Conservation (phyloP, 2,888 invertebrate genomes). For the Electrophaes corylata region DNA sequence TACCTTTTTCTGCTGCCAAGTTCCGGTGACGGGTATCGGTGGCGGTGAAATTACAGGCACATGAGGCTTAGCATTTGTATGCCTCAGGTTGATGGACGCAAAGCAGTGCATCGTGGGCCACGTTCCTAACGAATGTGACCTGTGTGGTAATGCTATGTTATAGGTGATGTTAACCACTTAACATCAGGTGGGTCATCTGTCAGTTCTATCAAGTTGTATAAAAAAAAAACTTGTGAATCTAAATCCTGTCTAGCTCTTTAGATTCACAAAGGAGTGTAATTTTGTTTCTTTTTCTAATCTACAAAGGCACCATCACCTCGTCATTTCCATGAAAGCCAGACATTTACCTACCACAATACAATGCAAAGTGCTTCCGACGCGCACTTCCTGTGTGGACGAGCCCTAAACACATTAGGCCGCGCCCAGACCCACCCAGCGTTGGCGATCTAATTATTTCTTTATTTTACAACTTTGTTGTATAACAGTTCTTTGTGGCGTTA, state of each 20-base stretch:
- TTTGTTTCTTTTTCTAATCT: conserved; percentile 9
- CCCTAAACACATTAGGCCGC: conserved; percentile 59
- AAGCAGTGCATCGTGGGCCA: no score
- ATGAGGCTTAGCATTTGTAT: no score
- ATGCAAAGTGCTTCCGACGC: conserved; percentile 52
- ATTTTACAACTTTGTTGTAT: conserved; percentile 30
- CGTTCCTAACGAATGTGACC: no score
- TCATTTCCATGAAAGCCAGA: conserved; percentile 29
- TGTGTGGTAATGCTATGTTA: no score
- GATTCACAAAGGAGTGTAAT: conserved; percentile 1
- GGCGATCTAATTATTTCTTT: conserved; percentile 56
- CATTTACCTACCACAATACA: conserved; percentile 37
- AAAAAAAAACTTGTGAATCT: no score
- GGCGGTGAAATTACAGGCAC: no score
- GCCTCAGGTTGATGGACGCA: no score
- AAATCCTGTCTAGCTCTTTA: background rate
- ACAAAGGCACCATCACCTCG: conserved; percentile 15
- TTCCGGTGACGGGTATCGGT: background rate
- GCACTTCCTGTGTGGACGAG: conserved; percentile 44
- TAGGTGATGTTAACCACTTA: no score
- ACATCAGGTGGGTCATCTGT: no score
- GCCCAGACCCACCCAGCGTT: conserved; percentile 49
- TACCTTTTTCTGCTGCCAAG: background rate
- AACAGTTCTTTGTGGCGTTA: background rate
- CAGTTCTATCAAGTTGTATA: no score